These are phyloP conservation scores for Apis florea DNA, from an alignment of 1,140 invertebrate species.

Conservation along the genomic window DNA sequence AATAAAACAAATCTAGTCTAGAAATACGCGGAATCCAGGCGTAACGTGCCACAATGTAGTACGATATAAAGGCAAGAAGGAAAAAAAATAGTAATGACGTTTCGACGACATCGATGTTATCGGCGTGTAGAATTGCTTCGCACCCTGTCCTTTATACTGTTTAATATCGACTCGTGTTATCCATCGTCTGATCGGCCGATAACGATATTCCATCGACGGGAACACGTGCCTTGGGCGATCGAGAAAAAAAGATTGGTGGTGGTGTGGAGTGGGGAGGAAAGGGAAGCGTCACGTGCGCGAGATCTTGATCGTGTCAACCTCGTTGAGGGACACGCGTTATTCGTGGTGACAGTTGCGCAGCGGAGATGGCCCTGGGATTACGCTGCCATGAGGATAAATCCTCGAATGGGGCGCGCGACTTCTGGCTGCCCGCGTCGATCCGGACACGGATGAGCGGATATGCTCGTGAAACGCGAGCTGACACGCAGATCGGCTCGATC, in stretches of 20 bases:
- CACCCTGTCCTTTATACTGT: conserved; percentile 57
- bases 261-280: not conserved
- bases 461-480: conserved; percentile 48
- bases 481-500: conserved; percentile 30
- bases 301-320: conserved; percentile 66
- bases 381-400: conserved; percentile 59
- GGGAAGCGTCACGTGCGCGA: conserved; percentile 43
- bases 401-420: conserved; percentile 49
- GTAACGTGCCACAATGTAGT: too few relatives aligned
- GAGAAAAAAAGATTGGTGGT: not conserved
- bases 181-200: conserved; percentile 57
- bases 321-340: conserved; percentile 53
- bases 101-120: conserved; percentile 53
- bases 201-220: conserved; percentile 55
- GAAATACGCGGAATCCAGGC: too few relatives aligned
- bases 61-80: conserved; percentile 16
- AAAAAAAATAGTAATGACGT: conserved; percentile 44
- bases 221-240: conserved; percentile 22
- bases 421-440: conserved; percentile 49
- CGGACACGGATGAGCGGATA: conserved; percentile 42
- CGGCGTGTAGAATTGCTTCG: conserved; percentile 58
- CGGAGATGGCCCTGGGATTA: conserved; percentile 63
- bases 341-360: conserved; percentile 66
- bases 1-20: too few relatives aligned
- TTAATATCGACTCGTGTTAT: conserved; percentile 64